Evolutionary conservation across 2,888 invertebrate species (phyloP), one percentile per base, ranked within the genome.

Genomic region (Globia sparganii): DNA sequence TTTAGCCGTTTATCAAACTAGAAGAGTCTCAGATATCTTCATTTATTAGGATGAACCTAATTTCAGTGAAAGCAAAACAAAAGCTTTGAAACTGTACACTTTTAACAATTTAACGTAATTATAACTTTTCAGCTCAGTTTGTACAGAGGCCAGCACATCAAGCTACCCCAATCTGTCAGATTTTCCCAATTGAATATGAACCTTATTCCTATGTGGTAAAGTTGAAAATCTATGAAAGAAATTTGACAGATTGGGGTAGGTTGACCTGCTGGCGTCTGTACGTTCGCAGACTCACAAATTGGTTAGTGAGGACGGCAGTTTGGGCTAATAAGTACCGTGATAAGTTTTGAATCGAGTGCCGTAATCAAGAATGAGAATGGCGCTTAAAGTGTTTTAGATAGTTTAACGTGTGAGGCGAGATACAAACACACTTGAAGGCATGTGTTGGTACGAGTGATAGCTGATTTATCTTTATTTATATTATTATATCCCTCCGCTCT

Each of bases 401-500:
- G 56, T 70, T 34, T 21, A 68, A 64, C 43, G 77, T 46, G 74
- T 72, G 53, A 56, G 68, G 46, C 46, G 59, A 69, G 31, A 58
- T 65, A 56, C 70, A 74, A 79, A 69, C 62, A 79, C 79, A 76
- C 53, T 78, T 13, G 68, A 59, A 78, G 53, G 80, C 89, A 84
- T 84, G 87, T 87, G 87, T 85, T 73, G 43, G 43, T 40, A 75
- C 81, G 79, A 83, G 83, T 84, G 88, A 86, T 85, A 87, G 73
- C 73, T 78, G 86, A 86, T 88, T 87, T 86, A 85, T 88, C 78
- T 87, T 72, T 86, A 84, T 79, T 82, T 84, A 83, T 77, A 71
- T 72, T 70, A 78, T 82, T 84, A 83, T 77, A 71, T 72, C 68
- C 62, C 59, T 75, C 59, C 68, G 53, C 68, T 86, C 81, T 69